These are phyloP conservation scores for Acropternis orthonyx DNA, from an alignment of 2,797 vertebrate genomes.

Conservation along the genomic window DNA sequence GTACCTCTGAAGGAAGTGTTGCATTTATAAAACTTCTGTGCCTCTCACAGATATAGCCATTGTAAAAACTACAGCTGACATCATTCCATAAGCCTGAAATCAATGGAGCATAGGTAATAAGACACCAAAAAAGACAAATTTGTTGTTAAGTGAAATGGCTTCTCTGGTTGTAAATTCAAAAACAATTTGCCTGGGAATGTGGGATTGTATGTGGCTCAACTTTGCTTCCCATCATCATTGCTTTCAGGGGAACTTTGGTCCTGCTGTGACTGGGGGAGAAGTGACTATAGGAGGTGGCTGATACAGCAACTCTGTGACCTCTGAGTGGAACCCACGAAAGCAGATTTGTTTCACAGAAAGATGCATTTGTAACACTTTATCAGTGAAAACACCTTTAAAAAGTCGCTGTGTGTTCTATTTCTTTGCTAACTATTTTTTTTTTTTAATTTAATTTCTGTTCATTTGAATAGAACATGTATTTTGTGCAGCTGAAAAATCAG, in stretches of 20 bases:
- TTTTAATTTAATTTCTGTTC: neutral
- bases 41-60: constrained; percentile 88
- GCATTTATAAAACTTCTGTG: constrained; percentile 75
- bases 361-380: neutral
- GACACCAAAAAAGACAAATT: neutral
- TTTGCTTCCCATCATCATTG: neutral
- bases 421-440: neutral
- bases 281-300: neutral
- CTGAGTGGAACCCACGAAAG: neutral
- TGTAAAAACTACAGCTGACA: constrained; percentile 84
- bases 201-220: neutral
- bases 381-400: neutral
- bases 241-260: neutral
- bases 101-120: neutral
- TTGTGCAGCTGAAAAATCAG: neutral
- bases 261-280: neutral
- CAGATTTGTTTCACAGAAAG: neutral
- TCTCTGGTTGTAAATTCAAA: neutral
- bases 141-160: neutral
- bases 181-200: neutral
- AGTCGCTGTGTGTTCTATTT: neutral
- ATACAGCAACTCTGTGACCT: fast-evolving
- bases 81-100: constrained; percentile 88
- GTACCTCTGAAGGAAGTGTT: constrained; percentile 74
- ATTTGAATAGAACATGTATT: neutral